Evolutionary conservation across 2,888 invertebrate genomes (phyloP).

Genomic region (Agrypnus murinus): DNA sequence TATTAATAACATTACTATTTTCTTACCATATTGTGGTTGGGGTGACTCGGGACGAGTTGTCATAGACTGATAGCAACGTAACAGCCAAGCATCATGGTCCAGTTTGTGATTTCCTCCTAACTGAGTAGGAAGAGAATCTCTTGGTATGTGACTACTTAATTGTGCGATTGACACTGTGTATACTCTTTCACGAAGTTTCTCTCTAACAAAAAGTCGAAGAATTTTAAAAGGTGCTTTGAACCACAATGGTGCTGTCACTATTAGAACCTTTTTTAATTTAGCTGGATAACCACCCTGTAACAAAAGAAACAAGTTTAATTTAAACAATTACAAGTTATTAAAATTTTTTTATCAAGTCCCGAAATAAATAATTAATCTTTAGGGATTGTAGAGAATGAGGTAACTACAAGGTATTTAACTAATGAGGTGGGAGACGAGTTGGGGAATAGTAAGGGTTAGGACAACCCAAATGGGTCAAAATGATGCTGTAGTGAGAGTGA

Average conservation of each 20-base stretch:
- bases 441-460: too few relatives aligned
- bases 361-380: too few relatives aligned
- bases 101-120: constrained; percentile 91
- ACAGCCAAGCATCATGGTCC: constrained; percentile 93
- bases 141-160: constrained; percentile 91
- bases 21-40: constrained; percentile 65
- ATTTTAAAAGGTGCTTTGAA: constrained; percentile 98
- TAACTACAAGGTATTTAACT: too few relatives aligned
- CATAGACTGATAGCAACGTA: constrained; percentile 79
- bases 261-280: constrained; percentile 95
- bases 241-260: constrained; percentile 98
- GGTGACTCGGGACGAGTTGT: constrained; percentile 76
- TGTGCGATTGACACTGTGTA: constrained; percentile 95
- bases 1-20: neutral
- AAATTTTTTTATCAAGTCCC: too few relatives aligned
- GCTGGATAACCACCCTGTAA: constrained; percentile 97
- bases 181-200: constrained; percentile 96
- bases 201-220: constrained; percentile 93
- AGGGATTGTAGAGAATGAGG: too few relatives aligned
- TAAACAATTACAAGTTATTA: too few relatives aligned
- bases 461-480: too few relatives aligned
- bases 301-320: constrained; percentile 54
- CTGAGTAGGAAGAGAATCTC: constrained; percentile 89
- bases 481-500: too few relatives aligned
- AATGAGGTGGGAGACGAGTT: too few relatives aligned